phyloP scores from a whole-genome alignment of 2,113 vertebrate genomes.

The Pseudopodoces humilis region DNA sequence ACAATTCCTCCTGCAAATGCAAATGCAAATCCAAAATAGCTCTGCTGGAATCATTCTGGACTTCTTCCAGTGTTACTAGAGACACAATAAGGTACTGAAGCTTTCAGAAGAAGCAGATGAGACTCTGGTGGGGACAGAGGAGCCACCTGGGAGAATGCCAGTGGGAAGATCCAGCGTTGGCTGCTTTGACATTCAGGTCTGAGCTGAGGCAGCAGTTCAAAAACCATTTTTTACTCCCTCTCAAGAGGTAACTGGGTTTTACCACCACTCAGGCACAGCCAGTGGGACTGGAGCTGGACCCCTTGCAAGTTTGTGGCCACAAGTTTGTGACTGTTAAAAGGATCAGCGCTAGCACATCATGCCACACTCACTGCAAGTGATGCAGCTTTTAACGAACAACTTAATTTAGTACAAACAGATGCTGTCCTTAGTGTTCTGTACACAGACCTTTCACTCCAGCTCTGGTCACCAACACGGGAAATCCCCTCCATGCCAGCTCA shows the following conservation, averaged over 20 bases:
- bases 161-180: background rate
- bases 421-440: background rate
- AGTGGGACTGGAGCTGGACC: background rate
- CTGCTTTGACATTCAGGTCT: background rate
- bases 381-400: conserved; percentile 21
- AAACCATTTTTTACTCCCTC: background rate
- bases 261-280: background rate
- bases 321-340: background rate
- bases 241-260: background rate
- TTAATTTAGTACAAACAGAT: background rate
- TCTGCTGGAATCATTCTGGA: background rate
- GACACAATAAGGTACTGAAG: conserved; percentile 7
- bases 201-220: background rate
- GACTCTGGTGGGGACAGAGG: background rate
- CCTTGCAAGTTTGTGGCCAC: background rate
- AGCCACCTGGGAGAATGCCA: background rate
- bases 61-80: conserved; percentile 18
- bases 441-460: background rate
- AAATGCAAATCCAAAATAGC: conserved; percentile 37
- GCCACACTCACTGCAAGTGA: background rate
- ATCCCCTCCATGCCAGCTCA: background rate
- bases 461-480: background rate
- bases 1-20: background rate
- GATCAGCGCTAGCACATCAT: background rate
- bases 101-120: conserved; percentile 29